Conservation (phyloP, 2,888 invertebrate genomes). For the Carpatolechia fugitivella region DNA sequence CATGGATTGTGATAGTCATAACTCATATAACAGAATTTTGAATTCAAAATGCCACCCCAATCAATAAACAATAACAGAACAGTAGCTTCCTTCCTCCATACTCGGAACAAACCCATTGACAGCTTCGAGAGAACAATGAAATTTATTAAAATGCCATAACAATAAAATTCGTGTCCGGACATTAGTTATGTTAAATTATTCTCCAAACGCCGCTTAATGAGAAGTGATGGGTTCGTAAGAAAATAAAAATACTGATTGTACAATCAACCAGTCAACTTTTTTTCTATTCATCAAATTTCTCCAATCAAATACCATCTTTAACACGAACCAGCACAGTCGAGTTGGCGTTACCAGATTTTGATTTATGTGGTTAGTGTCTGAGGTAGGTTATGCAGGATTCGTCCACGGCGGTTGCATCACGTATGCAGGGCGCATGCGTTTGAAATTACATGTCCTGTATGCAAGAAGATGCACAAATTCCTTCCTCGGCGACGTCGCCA, state of each 20-base stretch:
- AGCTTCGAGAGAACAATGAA: constrained; percentile 61
- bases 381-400: constrained; percentile 34
- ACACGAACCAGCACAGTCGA: not conserved
- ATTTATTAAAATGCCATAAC: constrained; percentile 79
- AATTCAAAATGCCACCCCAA: not conserved
- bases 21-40: not conserved
- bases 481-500: constrained; percentile 28
- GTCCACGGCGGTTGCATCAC: constrained; percentile 47
- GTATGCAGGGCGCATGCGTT: constrained; percentile 66
- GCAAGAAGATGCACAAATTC: constrained; percentile 17
- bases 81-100: constrained; percentile 66
- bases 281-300: not conserved
- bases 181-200: constrained; percentile 77
- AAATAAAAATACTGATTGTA: constrained; percentile 61
- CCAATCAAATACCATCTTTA: constrained; percentile 5
- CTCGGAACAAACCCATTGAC: constrained; percentile 60
- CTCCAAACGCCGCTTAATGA: constrained; percentile 78
- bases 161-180: constrained; percentile 78
- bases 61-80: constrained; percentile 52
- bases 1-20: too few species aligned
- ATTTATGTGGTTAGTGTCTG: not conserved
- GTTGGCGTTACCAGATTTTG: not conserved
- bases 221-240: constrained; percentile 79
- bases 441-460: constrained; percentile 58
- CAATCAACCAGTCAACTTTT: constrained; percentile 1